Evolutionary conservation across 2,797 vertebrate genomes (phyloP), one percentile per base, ranked within the genome.

Genomic region (Austrolebias charrua): DNA sequence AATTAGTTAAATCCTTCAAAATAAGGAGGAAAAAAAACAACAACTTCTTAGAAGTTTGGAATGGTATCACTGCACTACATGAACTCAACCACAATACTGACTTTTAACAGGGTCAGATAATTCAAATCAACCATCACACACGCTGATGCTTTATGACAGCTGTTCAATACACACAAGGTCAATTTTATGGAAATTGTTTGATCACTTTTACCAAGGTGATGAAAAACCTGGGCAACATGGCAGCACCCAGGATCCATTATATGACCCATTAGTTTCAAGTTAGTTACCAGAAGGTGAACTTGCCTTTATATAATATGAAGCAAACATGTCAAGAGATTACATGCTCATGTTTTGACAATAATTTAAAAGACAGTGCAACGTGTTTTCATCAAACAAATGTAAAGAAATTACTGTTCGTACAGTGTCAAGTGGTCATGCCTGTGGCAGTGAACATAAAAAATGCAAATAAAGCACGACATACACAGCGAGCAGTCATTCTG

Each of bases 31-130:
- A 8, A 46, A 46, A 48, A 48, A 91, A 90, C 76, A 80, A 62
- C 69, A 91, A 93, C 93, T 93, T 94, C 92, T 90, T 75, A 92
- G 92, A 93, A 93, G 91, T 93, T 86, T 88, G 81, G 73, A 90
- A 85, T 88, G 72, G 57, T 79, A 76, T 81, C 80, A 86, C 79
- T 77, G 88, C 62, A 43, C 85, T 81, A 81, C 86, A 69, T 81
- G 58, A 84, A 83, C 42, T 69, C 13, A 85, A 80, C 60, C 47
- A 33, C 29, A 46, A n/a, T 40, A 54, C 51, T 42, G 43, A 65
- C 40, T 50, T 40, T 51, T 52, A 55, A 63, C 12, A 10, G 55
- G 63, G 53, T 55, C 73, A 45, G 76, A 76, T 67, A 51, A 67
- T 40, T 50, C 49, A 60, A 52, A 48, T 19, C 12, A 58, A 35